A percentile compares a stretch with the other conserved stretches of the same genome.
Conservation (phyloP, 2,113 vertebrate genomes). For the Anser brachyrhynchus region DNA sequence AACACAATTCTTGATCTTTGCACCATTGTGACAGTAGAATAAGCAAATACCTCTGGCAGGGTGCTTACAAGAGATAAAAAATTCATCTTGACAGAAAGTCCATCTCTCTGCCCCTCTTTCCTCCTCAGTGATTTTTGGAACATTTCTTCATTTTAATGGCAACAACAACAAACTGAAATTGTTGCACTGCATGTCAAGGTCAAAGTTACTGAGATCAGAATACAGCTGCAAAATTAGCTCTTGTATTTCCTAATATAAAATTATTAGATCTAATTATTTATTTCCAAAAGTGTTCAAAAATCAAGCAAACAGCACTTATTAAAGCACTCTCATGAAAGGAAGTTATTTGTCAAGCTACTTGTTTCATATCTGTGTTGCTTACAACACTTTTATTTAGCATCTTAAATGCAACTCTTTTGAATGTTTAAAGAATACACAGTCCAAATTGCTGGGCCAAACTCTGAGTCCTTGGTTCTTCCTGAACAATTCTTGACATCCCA, state of each 20-base stretch:
- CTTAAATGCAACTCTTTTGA: not conserved
- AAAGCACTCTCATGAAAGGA: not conserved
- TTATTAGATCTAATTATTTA: conserved; percentile 11
- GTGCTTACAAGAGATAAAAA: not conserved
- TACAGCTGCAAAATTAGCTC: conserved; percentile 17
- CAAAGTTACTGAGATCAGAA: not conserved
- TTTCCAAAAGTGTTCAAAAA: conserved; percentile 2
- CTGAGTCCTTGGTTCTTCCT: not conserved
- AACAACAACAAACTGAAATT: not conserved
- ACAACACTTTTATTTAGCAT: not conserved
- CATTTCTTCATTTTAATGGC: not conserved
- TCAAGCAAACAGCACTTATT: conserved; percentile 9
- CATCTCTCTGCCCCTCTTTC: not conserved
- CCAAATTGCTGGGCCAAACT: not conserved
- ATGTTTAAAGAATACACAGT: not conserved
- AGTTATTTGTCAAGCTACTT: not conserved
- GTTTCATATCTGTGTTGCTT: not conserved
- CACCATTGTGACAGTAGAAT: not conserved
- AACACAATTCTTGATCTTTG: not conserved
- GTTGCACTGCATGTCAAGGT: not conserved
- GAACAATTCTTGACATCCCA: not conserved
- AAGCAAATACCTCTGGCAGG: not conserved
- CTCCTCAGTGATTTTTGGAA: not conserved
- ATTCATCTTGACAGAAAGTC: not conserved
- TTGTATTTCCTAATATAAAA: not conserved